phyloP scores from a whole-genome alignment of 2,888 invertebrate genomes.

The Sinohyriopsis cumingii region DNA sequence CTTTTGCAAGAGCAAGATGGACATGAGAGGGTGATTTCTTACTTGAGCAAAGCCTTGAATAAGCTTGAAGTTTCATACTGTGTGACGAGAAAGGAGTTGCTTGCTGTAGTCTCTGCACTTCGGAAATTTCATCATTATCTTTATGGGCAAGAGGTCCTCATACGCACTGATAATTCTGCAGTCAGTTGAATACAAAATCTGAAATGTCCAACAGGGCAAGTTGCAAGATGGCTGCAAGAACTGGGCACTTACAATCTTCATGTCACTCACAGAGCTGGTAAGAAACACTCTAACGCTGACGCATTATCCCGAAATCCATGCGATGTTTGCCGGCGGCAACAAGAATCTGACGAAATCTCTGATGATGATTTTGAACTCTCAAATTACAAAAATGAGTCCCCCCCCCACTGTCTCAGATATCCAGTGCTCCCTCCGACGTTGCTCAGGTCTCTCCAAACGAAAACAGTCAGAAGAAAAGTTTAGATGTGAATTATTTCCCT shows the following conservation, averaged over 20 bases:
- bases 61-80: constrained; percentile 15
- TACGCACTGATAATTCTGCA: constrained; percentile 27
- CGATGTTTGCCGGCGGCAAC: no score
- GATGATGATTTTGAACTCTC: not conserved
- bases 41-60: constrained; percentile 18
- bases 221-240: constrained; percentile 20
- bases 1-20: constrained; percentile 15
- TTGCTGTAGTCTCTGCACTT: constrained; percentile 14
- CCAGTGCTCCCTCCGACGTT: no score
- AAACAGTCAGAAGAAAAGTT: no score
- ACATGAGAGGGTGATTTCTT: constrained; percentile 16
- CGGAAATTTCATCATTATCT: constrained; percentile 21
- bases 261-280: constrained; percentile 17
- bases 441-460: no score
- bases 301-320: no score
- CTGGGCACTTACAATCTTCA: constrained; percentile 15
- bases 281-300: constrained; percentile 22
- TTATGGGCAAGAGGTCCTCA: constrained; percentile 20
- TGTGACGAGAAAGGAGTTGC: constrained; percentile 13
- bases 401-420: no score
- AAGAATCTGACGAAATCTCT: not conserved
- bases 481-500: no score
- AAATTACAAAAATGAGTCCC: not conserved
- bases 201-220: constrained; percentile 19
- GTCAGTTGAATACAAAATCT: constrained; percentile 23